Evolutionary conservation across 2,797 vertebrate species (phyloP).

Genomic region (Lacerta viridis): DNA sequence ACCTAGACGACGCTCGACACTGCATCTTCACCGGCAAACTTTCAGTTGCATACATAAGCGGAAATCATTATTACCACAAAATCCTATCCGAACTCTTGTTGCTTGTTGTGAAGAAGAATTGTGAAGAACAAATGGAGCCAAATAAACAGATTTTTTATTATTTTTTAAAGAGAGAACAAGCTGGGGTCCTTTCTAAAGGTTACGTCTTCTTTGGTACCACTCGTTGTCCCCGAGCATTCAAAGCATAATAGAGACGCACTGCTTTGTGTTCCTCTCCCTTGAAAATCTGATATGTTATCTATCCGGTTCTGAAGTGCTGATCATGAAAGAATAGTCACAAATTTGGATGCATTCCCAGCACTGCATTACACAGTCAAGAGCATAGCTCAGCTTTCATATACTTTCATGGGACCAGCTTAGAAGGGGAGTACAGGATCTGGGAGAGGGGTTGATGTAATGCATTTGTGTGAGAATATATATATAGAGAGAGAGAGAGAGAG

Average conservation of each 20-base stretch:
- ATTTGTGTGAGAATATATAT: neutral
- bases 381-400: slow-evolving; percentile 39
- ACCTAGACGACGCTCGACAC: neutral
- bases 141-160: neutral
- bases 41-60: slow-evolving; percentile 4
- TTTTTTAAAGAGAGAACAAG: slow-evolving; percentile 39
- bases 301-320: slow-evolving; percentile 43
- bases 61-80: slow-evolving; percentile 29
- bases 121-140: slow-evolving; percentile 29
- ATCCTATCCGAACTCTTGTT: slow-evolving; percentile 2
- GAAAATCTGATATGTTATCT: slow-evolving; percentile 36
- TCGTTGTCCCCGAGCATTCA: neutral
- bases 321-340: slow-evolving; percentile 37
- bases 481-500: too few relatives aligned
- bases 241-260: neutral
- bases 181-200: slow-evolving; percentile 4
- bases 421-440: neutral
- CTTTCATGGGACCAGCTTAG: slow-evolving; percentile 10
- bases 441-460: slow-evolving; percentile 6
- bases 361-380: slow-evolving; percentile 27
- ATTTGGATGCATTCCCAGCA: slow-evolving; percentile 56
- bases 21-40: slow-evolving; percentile 51
- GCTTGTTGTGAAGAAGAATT: slow-evolving; percentile 43
- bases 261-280: slow-evolving; percentile 36
- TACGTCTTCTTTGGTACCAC: neutral